A percentile compares a stretch with the other conserved stretches of the same genome.
These are phyloP conservation scores for Dendrophyllia cribrosa DNA, from an alignment of 64 coral and sea anemone species.

Conservation along the genomic window DNA sequence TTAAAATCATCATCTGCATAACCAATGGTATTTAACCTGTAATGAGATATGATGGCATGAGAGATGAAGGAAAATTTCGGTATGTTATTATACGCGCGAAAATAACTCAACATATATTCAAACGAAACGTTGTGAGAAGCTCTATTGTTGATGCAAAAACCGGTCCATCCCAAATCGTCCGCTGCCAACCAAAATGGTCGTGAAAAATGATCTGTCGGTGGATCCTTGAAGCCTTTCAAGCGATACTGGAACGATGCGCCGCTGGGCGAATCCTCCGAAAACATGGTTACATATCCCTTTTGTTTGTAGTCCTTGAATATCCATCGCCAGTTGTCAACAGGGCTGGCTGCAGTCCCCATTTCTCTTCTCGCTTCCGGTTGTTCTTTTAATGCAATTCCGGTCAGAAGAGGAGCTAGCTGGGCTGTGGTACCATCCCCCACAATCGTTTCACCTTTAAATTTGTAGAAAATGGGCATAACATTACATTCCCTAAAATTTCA, in stretches of 20 bases:
- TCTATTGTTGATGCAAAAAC: conserved; percentile 59
- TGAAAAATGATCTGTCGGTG: conserved; percentile 84
- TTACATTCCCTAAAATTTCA: no score
- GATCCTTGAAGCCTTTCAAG: conserved; percentile 67
- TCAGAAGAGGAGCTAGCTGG: conserved; percentile 82
- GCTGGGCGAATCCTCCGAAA: conserved; percentile 64
- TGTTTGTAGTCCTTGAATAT: conserved; percentile 81
- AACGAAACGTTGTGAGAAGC: conserved; percentile 72
- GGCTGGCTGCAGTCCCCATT: conserved; percentile 47
- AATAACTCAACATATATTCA: conserved; percentile 69
- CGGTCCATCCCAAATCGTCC: conserved; percentile 3
- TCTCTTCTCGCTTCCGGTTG: conserved; percentile 75
- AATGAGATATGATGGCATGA: conserved; percentile 66
- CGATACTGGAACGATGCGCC: conserved; percentile 69
- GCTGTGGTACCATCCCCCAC: conserved; percentile 89
- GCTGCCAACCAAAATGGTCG: conserved; percentile 83
- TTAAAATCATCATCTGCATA: conserved; percentile 76
- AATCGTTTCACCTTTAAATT: conserved; percentile 77
- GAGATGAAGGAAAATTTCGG: conserved; percentile 67
- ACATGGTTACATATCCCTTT: conserved; percentile 79
- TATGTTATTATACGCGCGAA: conserved; percentile 59
- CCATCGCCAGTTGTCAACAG: conserved; percentile 85
- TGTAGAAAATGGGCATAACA: not conserved
- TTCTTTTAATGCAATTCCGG: conserved; percentile 74
- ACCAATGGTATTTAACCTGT: conserved; percentile 47